Conservation (phyloP, 2,797 vertebrate genomes). For the Lithobates sylvaticus region DNA sequence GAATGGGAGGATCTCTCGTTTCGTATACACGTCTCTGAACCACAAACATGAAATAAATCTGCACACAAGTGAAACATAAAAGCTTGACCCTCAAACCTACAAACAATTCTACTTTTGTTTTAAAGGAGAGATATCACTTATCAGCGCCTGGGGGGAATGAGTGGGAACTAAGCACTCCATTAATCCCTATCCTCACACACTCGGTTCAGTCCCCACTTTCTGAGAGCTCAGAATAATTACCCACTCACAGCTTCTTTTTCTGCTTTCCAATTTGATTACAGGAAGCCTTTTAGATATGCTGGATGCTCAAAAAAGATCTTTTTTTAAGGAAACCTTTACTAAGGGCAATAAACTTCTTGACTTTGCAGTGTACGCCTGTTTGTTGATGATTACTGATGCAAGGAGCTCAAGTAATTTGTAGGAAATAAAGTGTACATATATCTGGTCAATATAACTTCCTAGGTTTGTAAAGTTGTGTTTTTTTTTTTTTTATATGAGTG, state of each 20-base stretch:
- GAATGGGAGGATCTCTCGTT: constrained; percentile 2
- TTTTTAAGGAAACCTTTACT: background rate
- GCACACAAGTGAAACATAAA: constrained; percentile 20
- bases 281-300: constrained; percentile 9
- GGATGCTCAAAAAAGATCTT: background rate
- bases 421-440: background rate
- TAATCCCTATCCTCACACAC: constrained; percentile 45
- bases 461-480: no score
- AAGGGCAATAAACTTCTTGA: no score
- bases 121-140: constrained; percentile 50
- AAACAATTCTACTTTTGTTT: constrained; percentile 43
- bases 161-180: constrained; percentile 47
- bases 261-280: constrained; percentile 10
- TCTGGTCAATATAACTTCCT: background rate
- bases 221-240: constrained; percentile 18
- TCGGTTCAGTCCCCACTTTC: constrained; percentile 26
- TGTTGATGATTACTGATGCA: background rate
- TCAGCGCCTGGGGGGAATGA: constrained; percentile 52
- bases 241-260: constrained; percentile 37
- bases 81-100: constrained; percentile 24
- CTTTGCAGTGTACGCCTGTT: background rate
- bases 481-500: no score
- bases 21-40: constrained; percentile 15
- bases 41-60: constrained; percentile 32
- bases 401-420: background rate